These are phyloP conservation scores for Puma concolor DNA, from an alignment of 2,113 vertebrate genomes.

Conservation along the genomic window DNA sequence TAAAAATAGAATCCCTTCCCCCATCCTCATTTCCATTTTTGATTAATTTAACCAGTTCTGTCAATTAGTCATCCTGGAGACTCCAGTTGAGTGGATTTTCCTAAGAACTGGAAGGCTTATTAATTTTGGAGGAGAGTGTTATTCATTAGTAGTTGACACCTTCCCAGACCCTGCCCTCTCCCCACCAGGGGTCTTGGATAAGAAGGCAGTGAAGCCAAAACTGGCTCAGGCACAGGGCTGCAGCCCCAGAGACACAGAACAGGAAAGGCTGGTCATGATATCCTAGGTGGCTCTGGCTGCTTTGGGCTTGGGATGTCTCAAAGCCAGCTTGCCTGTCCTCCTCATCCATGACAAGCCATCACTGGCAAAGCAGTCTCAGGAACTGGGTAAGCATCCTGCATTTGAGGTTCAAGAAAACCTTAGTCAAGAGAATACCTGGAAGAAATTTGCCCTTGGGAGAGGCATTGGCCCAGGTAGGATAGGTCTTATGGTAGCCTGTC, in stretches of 20 bases:
- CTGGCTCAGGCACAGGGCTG: neutral
- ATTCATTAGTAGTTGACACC: conserved; percentile 67
- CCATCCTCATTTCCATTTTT: conserved; percentile 75
- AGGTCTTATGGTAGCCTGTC: neutral
- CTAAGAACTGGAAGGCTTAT: conserved; percentile 68
- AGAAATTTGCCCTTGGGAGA: neutral
- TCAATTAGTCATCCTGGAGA: conserved; percentile 76
- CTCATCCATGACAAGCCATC: neutral
- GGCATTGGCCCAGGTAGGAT: neutral
- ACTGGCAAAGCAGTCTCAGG: neutral
- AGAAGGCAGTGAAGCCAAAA: neutral
- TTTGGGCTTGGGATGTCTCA: neutral
- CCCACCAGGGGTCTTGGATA: neutral
- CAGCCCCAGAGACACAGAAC: neutral
- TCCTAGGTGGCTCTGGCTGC: neutral
- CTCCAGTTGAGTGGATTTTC: conserved; percentile 61
- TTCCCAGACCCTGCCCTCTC: neutral
- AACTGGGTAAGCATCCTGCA: neutral
- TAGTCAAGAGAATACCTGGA: neutral
- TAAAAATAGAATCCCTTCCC: conserved; percentile 69
- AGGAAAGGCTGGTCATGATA: neutral
- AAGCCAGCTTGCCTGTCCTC: neutral
- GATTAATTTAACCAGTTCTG: conserved; percentile 77
- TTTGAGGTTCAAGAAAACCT: neutral
- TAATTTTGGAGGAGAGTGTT: conserved; percentile 61